Conservation (phyloP, 2,888 invertebrate species). For the Isotomurus palustris region DNA sequence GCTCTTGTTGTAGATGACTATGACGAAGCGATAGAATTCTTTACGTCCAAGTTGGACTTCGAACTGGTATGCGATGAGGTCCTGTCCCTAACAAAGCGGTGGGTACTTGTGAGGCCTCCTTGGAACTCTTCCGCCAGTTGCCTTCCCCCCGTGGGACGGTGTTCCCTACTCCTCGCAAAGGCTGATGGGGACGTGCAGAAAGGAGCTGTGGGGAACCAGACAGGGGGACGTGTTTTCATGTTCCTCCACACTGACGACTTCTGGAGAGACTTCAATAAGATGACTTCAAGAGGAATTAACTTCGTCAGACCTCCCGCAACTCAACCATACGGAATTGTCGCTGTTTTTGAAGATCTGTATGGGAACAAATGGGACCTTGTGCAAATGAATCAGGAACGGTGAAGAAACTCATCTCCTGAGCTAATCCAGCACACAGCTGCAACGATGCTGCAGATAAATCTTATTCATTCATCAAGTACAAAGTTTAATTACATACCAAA, state of each 20-base stretch:
- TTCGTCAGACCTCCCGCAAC: slow-evolving; percentile 5
- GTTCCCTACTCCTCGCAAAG: slow-evolving; percentile 15
- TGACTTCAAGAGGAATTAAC: slow-evolving; percentile 5
- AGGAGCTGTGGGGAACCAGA: slow-evolving; percentile 16
- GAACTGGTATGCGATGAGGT: slow-evolving; percentile 11
- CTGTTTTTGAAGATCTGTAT: slow-evolving; percentile 17
- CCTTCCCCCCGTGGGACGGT: neutral
- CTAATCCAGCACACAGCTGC: no score
- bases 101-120: slow-evolving; percentile 15
- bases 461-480: neutral
- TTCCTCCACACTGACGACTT: slow-evolving; percentile 22
- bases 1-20: slow-evolving; percentile 16
- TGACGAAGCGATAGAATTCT: slow-evolving; percentile 18
- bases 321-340: slow-evolving; percentile 12
- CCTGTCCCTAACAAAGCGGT: slow-evolving; percentile 12
- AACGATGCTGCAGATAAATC: neutral
- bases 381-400: slow-evolving; percentile 10
- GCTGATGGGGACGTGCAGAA: slow-evolving; percentile 12
- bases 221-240: slow-evolving; percentile 18
- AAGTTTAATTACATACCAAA: no score
- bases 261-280: slow-evolving; percentile 18
- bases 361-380: slow-evolving; percentile 23
- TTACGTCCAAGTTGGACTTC: slow-evolving; percentile 14
- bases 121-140: neutral
- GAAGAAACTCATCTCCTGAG: no score